A percentile compares a stretch with the other conserved stretches of the same genome.
These are phyloP conservation scores for Aegypius monachus DNA, from an alignment of 2,113 vertebrate species.

Conservation along the genomic window DNA sequence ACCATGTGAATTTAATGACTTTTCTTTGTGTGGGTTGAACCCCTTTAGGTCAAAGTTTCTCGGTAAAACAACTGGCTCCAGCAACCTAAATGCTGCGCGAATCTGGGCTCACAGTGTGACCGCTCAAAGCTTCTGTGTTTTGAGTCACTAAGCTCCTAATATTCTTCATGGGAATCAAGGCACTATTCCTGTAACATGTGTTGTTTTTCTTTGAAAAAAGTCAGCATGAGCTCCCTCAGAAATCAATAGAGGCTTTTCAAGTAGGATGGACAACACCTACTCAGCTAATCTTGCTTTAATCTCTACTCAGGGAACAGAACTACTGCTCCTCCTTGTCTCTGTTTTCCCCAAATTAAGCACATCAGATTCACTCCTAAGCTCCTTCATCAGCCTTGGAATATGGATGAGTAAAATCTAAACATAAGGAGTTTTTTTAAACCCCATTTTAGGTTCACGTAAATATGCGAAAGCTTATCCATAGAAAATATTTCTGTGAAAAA, in stretches of 20 bases:
- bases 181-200: neutral
- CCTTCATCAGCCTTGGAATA: neutral
- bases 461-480: neutral
- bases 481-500: neutral
- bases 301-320: neutral
- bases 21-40: neutral
- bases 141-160: neutral
- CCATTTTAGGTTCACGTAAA: neutral
- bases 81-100: neutral
- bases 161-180: neutral
- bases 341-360: neutral
- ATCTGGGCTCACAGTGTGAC: neutral
- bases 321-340: neutral
- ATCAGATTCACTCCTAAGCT: neutral
- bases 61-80: neutral
- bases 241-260: constrained; percentile 2
- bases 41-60: neutral
- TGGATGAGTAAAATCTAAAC: neutral
- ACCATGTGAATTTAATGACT: neutral
- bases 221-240: neutral
- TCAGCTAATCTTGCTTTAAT: neutral
- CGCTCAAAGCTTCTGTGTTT: neutral
- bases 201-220: neutral
- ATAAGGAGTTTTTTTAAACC: neutral
- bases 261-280: neutral